phyloP scores from a whole-genome alignment of 2,888 invertebrate species.

The Amorpha juglandis region DNA sequence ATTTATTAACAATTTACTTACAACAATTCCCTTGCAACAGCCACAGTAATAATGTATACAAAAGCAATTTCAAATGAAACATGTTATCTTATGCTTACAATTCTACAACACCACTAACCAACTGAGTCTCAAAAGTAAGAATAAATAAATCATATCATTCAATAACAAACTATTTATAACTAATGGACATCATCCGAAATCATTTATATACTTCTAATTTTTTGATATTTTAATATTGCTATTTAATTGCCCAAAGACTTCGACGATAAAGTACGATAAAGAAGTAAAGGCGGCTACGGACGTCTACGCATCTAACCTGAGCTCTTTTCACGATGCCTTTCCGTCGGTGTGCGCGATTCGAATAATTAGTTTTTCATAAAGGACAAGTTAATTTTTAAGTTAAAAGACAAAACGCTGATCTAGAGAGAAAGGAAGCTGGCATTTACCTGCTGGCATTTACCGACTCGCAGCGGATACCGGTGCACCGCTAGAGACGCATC shows the following conservation, averaged over 20 bases:
- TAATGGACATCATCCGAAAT: constrained; percentile 3
- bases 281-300: too few relatives aligned
- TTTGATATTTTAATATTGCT: background rate
- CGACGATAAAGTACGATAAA: background rate
- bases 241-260: background rate
- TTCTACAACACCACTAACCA: background rate
- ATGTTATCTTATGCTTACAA: constrained; percentile 13
- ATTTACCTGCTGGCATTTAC: too few relatives aligned
- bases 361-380: too few relatives aligned
- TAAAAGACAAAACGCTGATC: too few relatives aligned
- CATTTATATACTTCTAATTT: background rate
- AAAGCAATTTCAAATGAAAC: background rate
- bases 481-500: too few relatives aligned
- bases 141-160: background rate
- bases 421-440: too few relatives aligned
- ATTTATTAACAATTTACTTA: too few relatives aligned
- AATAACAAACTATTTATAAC: constrained; percentile 9
- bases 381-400: too few relatives aligned
- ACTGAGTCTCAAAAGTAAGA: background rate
- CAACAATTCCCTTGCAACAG: constrained; percentile 7
- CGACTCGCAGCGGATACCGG: too few relatives aligned
- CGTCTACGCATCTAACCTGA: too few relatives aligned
- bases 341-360: too few relatives aligned
- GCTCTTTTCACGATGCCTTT: too few relatives aligned
- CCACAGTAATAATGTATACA: background rate